Evolutionary conservation across 92 coral and sea anemone species (phyloP), one percentile per base, ranked within the genome.

Genomic region (Bergia puertoricense): DNA sequence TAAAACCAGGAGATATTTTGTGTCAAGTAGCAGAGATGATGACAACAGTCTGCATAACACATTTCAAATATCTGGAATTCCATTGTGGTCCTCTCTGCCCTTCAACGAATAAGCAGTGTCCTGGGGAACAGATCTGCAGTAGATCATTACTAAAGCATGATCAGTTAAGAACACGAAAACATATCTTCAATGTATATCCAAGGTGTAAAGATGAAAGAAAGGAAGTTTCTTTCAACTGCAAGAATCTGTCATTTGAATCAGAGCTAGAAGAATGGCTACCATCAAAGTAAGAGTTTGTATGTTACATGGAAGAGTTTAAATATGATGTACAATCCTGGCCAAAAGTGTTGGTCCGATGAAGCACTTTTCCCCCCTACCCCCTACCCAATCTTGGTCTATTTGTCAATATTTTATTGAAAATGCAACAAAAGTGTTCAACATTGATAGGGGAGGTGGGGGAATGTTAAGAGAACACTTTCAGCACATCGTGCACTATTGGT

Each of bases 1-100:
- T 36, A n/a, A 72, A 30, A 36, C 42, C 76, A 72, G 76, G 76
- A 72, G 76, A 72, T 72, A 14, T 72, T 72, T 41, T 72, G 38
- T 72, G 76, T 72, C 76, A 72, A 10, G 76, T 72, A 72, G 76
- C 44, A 72, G 76, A 72, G 76, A 72, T 72, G 76, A 72, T 41
- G 41, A 72, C 6, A 18, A 72, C 76, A 72, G 76, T 72, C 5
- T 72, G 76, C 41, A 38, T 8, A 43, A 38, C 11, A 41, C 76
- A 72, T 72, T 72, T 72, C 20, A 1, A 30, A 37, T 41, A 37
- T 72, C 76, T 72, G 38, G 76, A 72, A 72, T 72, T 72, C 76
- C 76, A 72, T 43, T 72, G 76, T 10, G 76, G 76, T 37, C 76
- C 76, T 72, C 39, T 41, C 76, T 72, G 76, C 44, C n/a, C n/a